Evolutionary conservation across 92 coral and sea anemone genomes (phyloP).

Genomic region (Epizoanthus scotinus): DNA sequence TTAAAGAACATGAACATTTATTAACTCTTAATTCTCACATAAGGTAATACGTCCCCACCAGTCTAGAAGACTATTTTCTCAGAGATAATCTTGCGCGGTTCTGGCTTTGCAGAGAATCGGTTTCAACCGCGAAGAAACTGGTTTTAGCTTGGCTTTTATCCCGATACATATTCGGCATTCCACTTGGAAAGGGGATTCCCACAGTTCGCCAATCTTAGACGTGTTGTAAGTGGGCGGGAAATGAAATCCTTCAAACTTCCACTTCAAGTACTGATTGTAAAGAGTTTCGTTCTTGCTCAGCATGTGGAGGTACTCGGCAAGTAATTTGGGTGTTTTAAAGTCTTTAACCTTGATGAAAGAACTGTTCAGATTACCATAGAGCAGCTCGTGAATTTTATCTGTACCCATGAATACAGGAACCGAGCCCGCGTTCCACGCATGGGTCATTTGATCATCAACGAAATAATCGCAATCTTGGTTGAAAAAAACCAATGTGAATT

Average conservation of each 20-base stretch:
- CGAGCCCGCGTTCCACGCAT: conserved; percentile 39
- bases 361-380: conserved; percentile 17
- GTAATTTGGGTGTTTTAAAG: conserved; percentile 40
- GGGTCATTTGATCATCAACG: conserved; percentile 51
- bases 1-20: too few relatives aligned
- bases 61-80: too few relatives aligned
- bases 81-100: too few relatives aligned
- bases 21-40: too few relatives aligned
- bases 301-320: conserved; percentile 35
- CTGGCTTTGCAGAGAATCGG: too few relatives aligned
- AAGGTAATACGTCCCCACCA: too few relatives aligned
- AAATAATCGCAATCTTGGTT: conserved; percentile 17
- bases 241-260: conserved; percentile 43
- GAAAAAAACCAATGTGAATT: conserved; percentile 47
- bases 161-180: too few relatives aligned
- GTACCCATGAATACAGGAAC: conserved; percentile 50
- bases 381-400: conserved; percentile 12
- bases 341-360: conserved; percentile 50
- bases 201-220: not conserved
- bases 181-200: too few relatives aligned
- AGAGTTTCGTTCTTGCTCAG: conserved; percentile 37
- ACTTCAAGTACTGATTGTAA: conserved; percentile 44
- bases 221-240: conserved; percentile 1
- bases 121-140: too few relatives aligned
- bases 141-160: too few relatives aligned